Conservation (phyloP, 2,113 vertebrate species). For the Coturnix japonica region DNA sequence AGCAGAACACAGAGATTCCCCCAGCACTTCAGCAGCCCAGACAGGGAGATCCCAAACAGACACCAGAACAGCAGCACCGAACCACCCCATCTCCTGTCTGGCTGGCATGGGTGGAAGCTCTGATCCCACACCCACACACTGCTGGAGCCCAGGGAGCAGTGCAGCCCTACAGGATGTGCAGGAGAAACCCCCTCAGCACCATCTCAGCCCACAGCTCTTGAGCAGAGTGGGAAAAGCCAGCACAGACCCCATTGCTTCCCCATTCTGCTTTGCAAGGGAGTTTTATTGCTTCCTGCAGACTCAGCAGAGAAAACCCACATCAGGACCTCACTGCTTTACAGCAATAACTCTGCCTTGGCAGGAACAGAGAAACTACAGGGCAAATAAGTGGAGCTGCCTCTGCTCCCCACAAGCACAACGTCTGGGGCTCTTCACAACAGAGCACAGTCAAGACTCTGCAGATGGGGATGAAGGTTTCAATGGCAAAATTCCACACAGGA, state of each 20-base stretch:
- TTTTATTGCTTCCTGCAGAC: neutral
- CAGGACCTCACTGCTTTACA: slow-evolving; percentile 48
- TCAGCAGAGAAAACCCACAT: slow-evolving; percentile 52
- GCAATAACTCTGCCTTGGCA: slow-evolving; percentile 32
- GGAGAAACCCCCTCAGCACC: neutral
- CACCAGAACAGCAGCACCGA: neutral
- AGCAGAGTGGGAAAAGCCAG: neutral
- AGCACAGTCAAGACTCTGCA: rapidly evolving
- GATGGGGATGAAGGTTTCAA: neutral
- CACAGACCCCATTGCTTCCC: neutral
- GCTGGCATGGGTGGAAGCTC: neutral
- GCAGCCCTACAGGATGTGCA: neutral
- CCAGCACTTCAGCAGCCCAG: neutral
- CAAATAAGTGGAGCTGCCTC: neutral
- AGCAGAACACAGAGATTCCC: neutral
- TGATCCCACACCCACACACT: neutral
- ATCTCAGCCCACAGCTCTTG: neutral
- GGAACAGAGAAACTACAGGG: slow-evolving; percentile 27
- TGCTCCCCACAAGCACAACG: neutral
- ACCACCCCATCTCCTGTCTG: slow-evolving; percentile 22
- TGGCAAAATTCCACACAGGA: neutral
- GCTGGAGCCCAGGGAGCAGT: neutral
- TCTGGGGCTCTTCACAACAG: neutral
- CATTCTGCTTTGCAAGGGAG: neutral
- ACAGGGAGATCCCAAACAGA: neutral